Base-by-base conservation (phyloP, 2,888 invertebrate species). In the Cylindroiulus punctatus region DNA sequence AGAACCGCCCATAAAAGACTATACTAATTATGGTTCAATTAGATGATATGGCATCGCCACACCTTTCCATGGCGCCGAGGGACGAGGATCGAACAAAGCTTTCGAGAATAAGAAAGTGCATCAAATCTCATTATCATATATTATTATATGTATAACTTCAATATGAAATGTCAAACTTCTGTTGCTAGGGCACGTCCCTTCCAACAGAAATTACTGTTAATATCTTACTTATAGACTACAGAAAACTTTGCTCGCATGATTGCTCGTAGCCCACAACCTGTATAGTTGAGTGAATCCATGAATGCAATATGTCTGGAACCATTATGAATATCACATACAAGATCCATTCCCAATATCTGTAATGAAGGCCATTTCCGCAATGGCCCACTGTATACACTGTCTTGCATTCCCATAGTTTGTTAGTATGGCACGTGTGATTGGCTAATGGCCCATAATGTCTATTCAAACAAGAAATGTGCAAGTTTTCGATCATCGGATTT, bases 381-480 rank as follows among this genome's bases (percentile, higher is more conserved):
- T 10, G n/a, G 8, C 10, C 26, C 65, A 65, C n/a, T 65, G 65
- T 65, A 26, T n/a, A 65, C 26, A 1, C 4, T 52, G n/a, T 26
- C n/a, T 26, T 1, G 26, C 65, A 12, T 8, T 26, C 65, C 26
- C 65, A 65, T 65, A 65, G 26, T 65, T 65, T 65, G 22, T 8
- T 26, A 26, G 22, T 26, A 26, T 26, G n/a, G 65, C 12, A n/a
- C n/a, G 65, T 26, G 65, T 10, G 26, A 65, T 26, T 65, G 65
- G 22, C 26, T 26, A 65, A 65, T 65, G 65, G 65, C 12, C 65
- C 65, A 65, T 65, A 65, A 65, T 65, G 65, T 26, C 65, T 65
- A 65, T 65, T 65, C 65, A 65, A 65, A 65, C 65, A 65, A 65
- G 65, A 26, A 65, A 65, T 65, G 65, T 12, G 26, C 26, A 65